phyloP scores from a whole-genome alignment of 2,797 vertebrate genomes.

The Decapterus maruadsi region DNA sequence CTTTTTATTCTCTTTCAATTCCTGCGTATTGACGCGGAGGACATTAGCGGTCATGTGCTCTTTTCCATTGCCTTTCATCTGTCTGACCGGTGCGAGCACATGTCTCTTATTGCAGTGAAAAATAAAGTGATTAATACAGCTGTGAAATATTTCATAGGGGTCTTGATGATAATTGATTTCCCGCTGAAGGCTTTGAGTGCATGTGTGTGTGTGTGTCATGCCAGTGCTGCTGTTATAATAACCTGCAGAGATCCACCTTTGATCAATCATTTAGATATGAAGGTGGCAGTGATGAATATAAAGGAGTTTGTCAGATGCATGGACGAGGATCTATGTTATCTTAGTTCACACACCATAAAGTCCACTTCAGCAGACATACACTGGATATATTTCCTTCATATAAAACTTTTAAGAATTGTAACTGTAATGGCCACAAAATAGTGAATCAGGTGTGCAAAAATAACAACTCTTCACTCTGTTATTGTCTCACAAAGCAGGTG shows the following conservation, averaged over 20 bases:
- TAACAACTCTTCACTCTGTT: not conserved
- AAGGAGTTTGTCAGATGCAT: slow-evolving; percentile 26
- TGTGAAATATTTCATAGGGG: slow-evolving; percentile 62
- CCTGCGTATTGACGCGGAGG: slow-evolving; percentile 19
- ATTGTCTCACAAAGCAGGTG: not conserved
- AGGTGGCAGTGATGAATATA: slow-evolving; percentile 44
- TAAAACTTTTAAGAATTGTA: not conserved
- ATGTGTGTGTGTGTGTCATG: slow-evolving; percentile 15
- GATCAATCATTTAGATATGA: slow-evolving; percentile 69
- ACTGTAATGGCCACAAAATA: not conserved
- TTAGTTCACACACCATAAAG: slow-evolving; percentile 22
- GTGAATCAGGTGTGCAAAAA: not conserved
- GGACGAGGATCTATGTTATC: not conserved
- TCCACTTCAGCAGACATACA: slow-evolving; percentile 8
- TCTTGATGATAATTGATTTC: slow-evolving; percentile 73
- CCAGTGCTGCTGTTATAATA: slow-evolving; percentile 42
- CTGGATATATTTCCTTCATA: slow-evolving; percentile 2
- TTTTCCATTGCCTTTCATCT: slow-evolving; percentile 52
- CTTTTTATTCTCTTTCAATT: slow-evolving; percentile 47
- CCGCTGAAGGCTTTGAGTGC: slow-evolving; percentile 46
- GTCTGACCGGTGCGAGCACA: slow-evolving; percentile 33
- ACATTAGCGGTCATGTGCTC: slow-evolving; percentile 23
- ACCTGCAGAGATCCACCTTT: slow-evolving; percentile 61
- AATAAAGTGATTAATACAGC: slow-evolving; percentile 50
- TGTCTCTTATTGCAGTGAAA: slow-evolving; percentile 26